Percentiles rank a stretch among this genome's conserved stretches.
Evolutionary conservation across 1,140 invertebrate genomes (phyloP).

Genomic region (Mamestra configurata): DNA sequence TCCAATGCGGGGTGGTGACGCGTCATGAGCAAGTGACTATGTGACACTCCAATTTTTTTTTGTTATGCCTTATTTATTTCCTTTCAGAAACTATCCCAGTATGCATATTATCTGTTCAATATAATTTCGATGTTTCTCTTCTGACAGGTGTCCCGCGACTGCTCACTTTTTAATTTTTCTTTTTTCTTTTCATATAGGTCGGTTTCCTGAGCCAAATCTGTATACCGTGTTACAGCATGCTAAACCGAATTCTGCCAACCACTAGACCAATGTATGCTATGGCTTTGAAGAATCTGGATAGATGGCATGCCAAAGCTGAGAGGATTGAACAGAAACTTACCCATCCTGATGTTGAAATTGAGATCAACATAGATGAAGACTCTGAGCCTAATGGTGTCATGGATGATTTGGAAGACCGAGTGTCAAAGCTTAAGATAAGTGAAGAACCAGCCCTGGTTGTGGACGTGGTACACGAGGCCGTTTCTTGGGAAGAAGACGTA

Average conservation of each 20-base stretch:
- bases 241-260: constrained; percentile 91
- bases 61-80: no score
- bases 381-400: neutral
- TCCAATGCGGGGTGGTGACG: no score
- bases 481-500: neutral
- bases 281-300: constrained; percentile 89
- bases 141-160: no score
- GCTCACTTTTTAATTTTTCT: no score
- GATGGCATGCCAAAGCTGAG: constrained; percentile 88
- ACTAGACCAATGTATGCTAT: constrained; percentile 92
- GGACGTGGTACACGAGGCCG: neutral
- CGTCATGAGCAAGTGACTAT: no score
- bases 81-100: no score
- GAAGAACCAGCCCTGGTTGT: neutral
- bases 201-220: constrained; percentile 94
- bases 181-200: constrained; percentile 88
- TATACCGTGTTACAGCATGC: constrained; percentile 93
- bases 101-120: no score
- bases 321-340: constrained; percentile 27
- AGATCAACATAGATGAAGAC: neutral
- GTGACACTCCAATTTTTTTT: no score
- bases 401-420: neutral
- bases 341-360: neutral
- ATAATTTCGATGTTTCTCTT: no score
- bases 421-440: no score